These are phyloP conservation scores for Malaclemys terrapin DNA, from an alignment of 2,113 vertebrate genomes.

Conservation along the genomic window DNA sequence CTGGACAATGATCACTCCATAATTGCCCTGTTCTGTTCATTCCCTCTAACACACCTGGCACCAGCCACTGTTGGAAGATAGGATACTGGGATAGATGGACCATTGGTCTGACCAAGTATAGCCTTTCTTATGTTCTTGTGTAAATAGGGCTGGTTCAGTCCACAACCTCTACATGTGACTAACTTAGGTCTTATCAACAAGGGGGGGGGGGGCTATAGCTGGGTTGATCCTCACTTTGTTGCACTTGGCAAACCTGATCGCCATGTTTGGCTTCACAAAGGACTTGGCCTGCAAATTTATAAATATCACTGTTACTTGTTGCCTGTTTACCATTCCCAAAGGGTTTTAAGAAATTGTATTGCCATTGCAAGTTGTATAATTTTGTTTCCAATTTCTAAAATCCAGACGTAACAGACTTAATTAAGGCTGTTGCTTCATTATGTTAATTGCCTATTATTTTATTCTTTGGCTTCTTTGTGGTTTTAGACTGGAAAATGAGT, in stretches of 20 bases:
- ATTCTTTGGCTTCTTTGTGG: background rate
- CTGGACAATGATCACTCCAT: too few relatives aligned
- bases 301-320: background rate
- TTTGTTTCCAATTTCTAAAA: background rate
- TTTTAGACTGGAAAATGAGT: background rate
- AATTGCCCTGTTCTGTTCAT: too few relatives aligned
- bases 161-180: accelerated
- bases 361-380: background rate
- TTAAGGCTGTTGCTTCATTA: background rate
- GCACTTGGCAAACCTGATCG: background rate
- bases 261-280: accelerated
- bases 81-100: too few relatives aligned
- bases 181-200: background rate
- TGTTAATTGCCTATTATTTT: background rate
- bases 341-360: background rate
- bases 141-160: background rate
- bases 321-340: background rate
- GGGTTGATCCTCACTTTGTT: background rate
- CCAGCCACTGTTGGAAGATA: too few relatives aligned
- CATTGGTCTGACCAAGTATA: too few relatives aligned
- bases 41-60: too few relatives aligned
- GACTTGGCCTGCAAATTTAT: background rate
- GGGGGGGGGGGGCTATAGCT: background rate
- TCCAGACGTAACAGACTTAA: background rate
- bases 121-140: background rate